Conservation (phyloP, 2,888 invertebrate genomes). For the Octodonta nipae region DNA sequence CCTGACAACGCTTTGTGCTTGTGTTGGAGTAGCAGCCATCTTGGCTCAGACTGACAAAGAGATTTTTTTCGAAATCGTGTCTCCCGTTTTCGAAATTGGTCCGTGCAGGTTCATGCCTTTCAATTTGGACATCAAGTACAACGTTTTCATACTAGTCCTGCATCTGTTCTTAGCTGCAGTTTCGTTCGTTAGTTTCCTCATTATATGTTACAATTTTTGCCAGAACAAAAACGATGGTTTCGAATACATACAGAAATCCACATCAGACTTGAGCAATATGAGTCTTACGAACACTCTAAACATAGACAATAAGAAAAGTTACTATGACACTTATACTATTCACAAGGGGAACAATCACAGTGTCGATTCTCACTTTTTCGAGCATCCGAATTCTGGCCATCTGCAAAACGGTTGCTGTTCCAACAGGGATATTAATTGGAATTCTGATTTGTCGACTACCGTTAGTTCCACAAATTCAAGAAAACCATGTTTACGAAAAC, state of each 20-base stretch:
- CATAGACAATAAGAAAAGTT: constrained; percentile 20
- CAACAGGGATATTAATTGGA: constrained; percentile 16
- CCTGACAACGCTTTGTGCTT: constrained; percentile 38
- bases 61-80: constrained; percentile 6
- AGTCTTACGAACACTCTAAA: constrained; percentile 23
- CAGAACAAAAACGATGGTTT: constrained; percentile 24
- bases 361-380: constrained; percentile 11
- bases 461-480: constrained; percentile 43
- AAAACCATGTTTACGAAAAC: constrained; percentile 35
- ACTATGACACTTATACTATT: constrained; percentile 31
- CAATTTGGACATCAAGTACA: constrained; percentile 37
- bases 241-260: constrained; percentile 33
- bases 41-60: constrained; percentile 29
- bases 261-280: constrained; percentile 32
- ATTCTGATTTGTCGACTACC: constrained; percentile 34
- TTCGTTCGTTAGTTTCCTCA: constrained; percentile 35
- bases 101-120: constrained; percentile 38
- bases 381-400: constrained; percentile 6
- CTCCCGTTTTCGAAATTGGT: constrained; percentile 17
- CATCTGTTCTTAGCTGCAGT: constrained; percentile 39
- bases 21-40: constrained; percentile 42
- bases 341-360: constrained; percentile 18
- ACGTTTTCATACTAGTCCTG: constrained; percentile 39
- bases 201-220: constrained; percentile 28
- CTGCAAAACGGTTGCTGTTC: constrained; percentile 16